These are phyloP conservation scores for Orestias chungarensis DNA, from an alignment of 2,797 vertebrate species.

Conservation along the genomic window DNA sequence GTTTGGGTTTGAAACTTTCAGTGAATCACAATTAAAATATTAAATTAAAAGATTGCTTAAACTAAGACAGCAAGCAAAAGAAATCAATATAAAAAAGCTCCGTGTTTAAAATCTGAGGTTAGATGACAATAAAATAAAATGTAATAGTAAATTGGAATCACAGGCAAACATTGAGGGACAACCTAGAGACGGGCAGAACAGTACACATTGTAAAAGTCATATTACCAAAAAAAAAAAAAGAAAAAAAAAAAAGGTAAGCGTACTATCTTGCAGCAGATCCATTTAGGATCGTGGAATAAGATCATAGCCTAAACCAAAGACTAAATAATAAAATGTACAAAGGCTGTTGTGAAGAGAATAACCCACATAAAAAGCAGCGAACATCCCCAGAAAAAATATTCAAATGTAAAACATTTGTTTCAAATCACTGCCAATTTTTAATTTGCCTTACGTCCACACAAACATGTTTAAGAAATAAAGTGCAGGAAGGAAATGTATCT, in stretches of 20 bases:
- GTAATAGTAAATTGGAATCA: not conserved
- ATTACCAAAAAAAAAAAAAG: too few species aligned
- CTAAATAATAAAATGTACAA: not conserved
- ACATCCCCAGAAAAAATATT: not conserved
- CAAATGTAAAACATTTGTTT: not conserved
- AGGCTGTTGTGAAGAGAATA: not conserved
- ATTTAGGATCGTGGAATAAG: not conserved
- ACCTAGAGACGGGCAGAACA: too few species aligned
- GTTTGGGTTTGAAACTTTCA: not conserved
- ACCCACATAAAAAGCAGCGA: not conserved
- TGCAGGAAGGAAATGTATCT: too few species aligned
- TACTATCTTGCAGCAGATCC: not conserved
- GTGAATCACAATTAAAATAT: not conserved
- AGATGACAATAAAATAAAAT: not conserved
- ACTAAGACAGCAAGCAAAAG: not conserved
- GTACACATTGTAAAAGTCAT: too few species aligned
- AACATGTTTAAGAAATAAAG: conserved; percentile 56
- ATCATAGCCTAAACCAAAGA: not conserved
- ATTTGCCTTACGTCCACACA: conserved; percentile 29
- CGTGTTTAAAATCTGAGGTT: not conserved
- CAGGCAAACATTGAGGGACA: not conserved
- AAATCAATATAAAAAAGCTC: not conserved
- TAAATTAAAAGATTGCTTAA: not conserved
- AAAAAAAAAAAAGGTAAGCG: not conserved
- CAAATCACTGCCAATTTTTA: not conserved